Conservation (phyloP, 1,140 invertebrate species). For the Dinothrombium tinctorium region DNA sequence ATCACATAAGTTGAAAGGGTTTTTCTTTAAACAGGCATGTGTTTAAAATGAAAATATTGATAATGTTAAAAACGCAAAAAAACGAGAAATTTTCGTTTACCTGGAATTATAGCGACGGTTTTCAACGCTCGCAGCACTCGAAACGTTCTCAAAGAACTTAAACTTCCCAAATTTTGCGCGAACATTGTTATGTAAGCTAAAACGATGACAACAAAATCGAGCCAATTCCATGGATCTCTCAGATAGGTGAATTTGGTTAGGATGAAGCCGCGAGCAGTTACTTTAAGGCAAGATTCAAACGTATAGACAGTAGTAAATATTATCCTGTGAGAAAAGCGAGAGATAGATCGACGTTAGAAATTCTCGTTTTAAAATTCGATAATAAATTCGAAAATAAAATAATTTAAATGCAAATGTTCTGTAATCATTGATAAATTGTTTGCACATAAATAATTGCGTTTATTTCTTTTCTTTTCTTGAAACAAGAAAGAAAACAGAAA, state of each 20-base stretch:
- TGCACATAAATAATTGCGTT: too few species aligned
- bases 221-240: constrained; percentile 99
- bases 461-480: too few species aligned
- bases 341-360: too few species aligned
- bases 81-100: constrained; percentile 60
- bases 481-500: too few species aligned
- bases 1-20: too few species aligned
- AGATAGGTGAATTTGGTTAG: constrained; percentile 97
- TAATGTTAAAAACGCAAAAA: too few species aligned
- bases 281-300: constrained; percentile 93
- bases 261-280: constrained; percentile 96
- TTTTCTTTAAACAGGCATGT: too few species aligned
- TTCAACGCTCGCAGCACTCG: constrained; percentile 93
- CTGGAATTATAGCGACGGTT: constrained; percentile 97
- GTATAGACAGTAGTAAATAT: constrained; percentile 99
- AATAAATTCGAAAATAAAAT: too few species aligned
- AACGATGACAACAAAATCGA: constrained; percentile 98
- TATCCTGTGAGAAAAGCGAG: constrained; percentile 66
- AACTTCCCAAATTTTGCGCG: constrained; percentile 82
- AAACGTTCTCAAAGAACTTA: constrained; percentile 93
- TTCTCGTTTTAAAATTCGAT: too few species aligned
- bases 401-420: too few species aligned
- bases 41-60: too few species aligned
- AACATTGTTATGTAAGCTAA: constrained; percentile 99
- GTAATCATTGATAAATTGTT: too few species aligned